Evolutionary conservation across 2,113 vertebrate species (phyloP).

Genomic region (Cygnus buccinator): DNA sequence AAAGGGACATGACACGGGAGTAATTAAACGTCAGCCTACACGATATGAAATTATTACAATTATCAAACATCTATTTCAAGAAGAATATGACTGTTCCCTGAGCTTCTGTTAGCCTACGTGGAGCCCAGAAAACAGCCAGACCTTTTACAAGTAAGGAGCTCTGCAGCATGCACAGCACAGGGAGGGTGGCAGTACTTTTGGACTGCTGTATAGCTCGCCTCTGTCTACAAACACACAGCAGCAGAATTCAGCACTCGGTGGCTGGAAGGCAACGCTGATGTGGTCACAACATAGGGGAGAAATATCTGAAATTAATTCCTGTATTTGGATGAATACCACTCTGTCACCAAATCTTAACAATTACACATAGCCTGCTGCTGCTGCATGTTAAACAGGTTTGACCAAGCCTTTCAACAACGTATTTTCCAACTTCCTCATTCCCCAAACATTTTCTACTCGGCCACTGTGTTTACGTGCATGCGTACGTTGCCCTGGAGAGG

Average conservation of each 20-base stretch:
- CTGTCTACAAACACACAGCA: background rate
- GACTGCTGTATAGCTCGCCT: background rate
- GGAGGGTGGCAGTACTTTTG: accelerated
- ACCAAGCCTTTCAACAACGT: background rate
- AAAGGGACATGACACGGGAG: background rate
- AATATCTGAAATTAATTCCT: background rate
- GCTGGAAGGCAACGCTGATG: background rate
- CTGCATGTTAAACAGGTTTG: background rate
- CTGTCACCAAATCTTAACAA: background rate
- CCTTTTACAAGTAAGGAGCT: background rate
- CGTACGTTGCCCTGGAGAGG: background rate
- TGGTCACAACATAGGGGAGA: background rate
- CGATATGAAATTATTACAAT: background rate
- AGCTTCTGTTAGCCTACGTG: background rate
- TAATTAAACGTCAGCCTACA: constrained; percentile 6
- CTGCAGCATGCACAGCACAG: background rate
- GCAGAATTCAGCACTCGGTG: background rate
- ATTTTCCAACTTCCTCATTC: background rate
- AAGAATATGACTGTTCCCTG: background rate
- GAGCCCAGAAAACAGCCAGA: background rate
- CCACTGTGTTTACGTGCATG: background rate
- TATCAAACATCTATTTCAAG: background rate
- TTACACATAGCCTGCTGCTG: background rate
- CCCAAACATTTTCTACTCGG: background rate
- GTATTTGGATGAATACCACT: background rate